A percentile compares a stretch with the other conserved stretches of the same genome.
These are phyloP conservation scores for Trididemnum nubilum DNA, from an alignment of 23 tunicate genomes.

Conservation along the genomic window DNA sequence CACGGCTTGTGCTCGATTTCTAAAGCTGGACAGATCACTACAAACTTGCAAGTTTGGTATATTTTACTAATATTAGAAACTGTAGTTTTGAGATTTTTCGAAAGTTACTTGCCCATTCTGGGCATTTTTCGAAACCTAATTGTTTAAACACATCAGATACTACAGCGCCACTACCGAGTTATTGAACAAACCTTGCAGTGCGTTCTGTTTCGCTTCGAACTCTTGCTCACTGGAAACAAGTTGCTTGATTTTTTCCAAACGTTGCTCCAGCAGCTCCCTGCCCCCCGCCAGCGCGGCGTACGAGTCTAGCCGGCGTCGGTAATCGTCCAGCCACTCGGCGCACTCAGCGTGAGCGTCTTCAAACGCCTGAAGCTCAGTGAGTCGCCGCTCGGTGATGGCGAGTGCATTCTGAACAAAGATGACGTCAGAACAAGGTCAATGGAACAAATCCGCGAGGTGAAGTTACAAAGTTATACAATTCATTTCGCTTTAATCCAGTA, in stretches of 20 bases:
- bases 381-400: constrained; percentile 66
- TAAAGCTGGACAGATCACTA: no score
- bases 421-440: neutral
- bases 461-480: no score
- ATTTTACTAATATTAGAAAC: no score
- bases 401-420: constrained; percentile 44
- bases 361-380: constrained; percentile 64
- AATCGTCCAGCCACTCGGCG: constrained; percentile 78
- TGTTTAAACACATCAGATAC: neutral
- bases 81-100: no score
- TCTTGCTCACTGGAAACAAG: constrained; percentile 66
- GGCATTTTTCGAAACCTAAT: no score
- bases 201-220: constrained; percentile 77
- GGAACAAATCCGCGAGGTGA: no score
- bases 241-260: constrained; percentile 55
- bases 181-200: constrained; percentile 59
- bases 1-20: no score
- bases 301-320: constrained; percentile 55
- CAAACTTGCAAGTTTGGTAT: no score
- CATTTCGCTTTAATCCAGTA: no score
- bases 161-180: neutral
- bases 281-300: constrained; percentile 75
- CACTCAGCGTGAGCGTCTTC: constrained; percentile 57
- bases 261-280: constrained; percentile 70
- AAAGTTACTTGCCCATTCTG: no score